Base-by-base conservation (phyloP, 2,113 vertebrate genomes). In the Cyanoliseus patagonus region DNA sequence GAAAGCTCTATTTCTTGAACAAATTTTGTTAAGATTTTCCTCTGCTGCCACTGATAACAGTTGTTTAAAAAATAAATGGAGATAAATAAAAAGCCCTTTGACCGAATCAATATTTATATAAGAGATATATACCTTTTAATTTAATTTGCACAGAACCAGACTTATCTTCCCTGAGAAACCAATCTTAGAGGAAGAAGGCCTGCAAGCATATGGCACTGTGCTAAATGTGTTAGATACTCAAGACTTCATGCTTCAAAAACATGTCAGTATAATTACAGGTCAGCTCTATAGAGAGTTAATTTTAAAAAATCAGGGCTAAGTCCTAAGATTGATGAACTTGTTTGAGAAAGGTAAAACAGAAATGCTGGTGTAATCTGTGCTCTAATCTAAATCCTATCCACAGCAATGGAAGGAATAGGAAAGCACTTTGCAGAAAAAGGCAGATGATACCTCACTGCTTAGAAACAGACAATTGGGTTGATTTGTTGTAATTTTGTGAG, bases 11-110 rank as follows among this genome's bases (percentile, higher is more conserved):
- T 53, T 80, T 6, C 62, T 88, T 83, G 42, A 78, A 77, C 33
- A 68, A 73, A 52, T 47, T 75, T 15, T 61, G 25, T 44, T 76
- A 55, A 94, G 27, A 10, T 87, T 88, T 95, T 89, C 62, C n/a
- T 80, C 61, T 74, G 16, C 28, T 57, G 39, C 17, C 22, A n/a
- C 19, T 42, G 39, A 35, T 33, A 64, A 30, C 8, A 61, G 47
- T 55, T 62, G 15, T 59, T 93, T 44, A 70, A 92, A 93, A 91
- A 69, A 28, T 20, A 39, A 49, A 27, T 22, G 39, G 41, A 69
- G 27, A 18, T 69, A 49, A 70, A 63, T 73, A 33, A 84, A 74
- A 79, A 72, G 7, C 4, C 14, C 24, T 75, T 73, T 62, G 27
- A 76, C n/a, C 6, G 74, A 78, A 90, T 57, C 49, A 80, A 9